Conservation (phyloP, 2,888 invertebrate species). For the Myopa tessellatipennis region DNA sequence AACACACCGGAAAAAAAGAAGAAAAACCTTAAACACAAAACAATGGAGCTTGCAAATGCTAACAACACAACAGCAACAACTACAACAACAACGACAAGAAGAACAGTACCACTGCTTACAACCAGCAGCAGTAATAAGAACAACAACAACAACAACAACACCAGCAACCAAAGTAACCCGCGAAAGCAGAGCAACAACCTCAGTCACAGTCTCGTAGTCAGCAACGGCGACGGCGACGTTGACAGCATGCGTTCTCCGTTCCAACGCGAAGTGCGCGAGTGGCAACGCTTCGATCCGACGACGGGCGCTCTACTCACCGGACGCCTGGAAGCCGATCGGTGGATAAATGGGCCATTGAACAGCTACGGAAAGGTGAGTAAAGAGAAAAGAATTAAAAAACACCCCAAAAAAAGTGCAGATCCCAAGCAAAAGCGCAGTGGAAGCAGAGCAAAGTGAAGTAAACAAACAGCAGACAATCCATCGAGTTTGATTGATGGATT, state of each 20-base stretch:
- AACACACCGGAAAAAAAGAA: background rate
- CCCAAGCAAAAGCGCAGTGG: background rate
- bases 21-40: conserved; percentile 6
- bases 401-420: no score
- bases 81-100: conserved; percentile 26
- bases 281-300: conserved; percentile 69
- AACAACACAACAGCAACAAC: conserved; percentile 23
- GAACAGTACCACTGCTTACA: conserved; percentile 13
- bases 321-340: conserved; percentile 69
- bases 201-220: background rate
- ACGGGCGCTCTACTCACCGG: conserved; percentile 68
- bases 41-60: conserved; percentile 32
- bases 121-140: conserved; percentile 11
- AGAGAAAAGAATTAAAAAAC: background rate
- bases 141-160: conserved; percentile 32
- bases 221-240: conserved; percentile 33
- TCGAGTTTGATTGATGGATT: conserved; percentile 7
- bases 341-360: conserved; percentile 68
- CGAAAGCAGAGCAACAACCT: conserved; percentile 29
- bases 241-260: conserved; percentile 63
- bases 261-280: conserved; percentile 69
- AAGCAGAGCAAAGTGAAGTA: background rate
- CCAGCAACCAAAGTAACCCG: conserved; percentile 18
- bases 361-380: conserved; percentile 68
- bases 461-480: no score